Evolutionary conservation across 2,797 vertebrate genomes (phyloP), one percentile per base, ranked within the genome.

Genomic region (Adrianichthys oophorus): DNA sequence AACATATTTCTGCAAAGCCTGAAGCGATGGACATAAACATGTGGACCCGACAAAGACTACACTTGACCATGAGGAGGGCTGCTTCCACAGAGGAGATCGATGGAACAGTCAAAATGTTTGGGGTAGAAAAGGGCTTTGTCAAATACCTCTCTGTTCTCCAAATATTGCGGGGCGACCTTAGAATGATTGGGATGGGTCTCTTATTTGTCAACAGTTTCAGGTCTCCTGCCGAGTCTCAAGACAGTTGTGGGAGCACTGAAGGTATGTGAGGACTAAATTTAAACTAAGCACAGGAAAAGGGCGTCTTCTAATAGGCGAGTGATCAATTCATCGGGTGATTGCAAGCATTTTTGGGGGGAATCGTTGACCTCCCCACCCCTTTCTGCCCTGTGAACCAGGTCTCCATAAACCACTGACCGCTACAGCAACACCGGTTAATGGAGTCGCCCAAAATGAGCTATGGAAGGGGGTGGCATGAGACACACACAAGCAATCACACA

Each of bases 401-500:
- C 56, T 47, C 75, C 78, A 87, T 90, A 88, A 90, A 91, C 82
- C 74, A 61, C 88, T 83, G 87, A 88, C 89, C 70, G 1, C 76
- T 46, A 64, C 53, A 18, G 15, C 65, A 54, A 1, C 18, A 21
- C 59, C 76, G 73, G 55, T 79, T 84, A 83, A 85, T 83, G 82
- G 81, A 84, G 80, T 80, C 64, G 54, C 74, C 52, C 51, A 62
- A 57, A 45, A 58, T 70, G 78, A 76, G 73, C 77, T 75, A 58
- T 37, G 51, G 64, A 55, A 7, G 1, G 17, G 56, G 48, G 49
- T 42, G 68, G 26, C 29, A 58, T 62, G 52, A 49, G 63, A 49
- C 46, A 17, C 53, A 60, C 68, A 68, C 50, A 68, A 32, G 75
- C 16, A 72, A 44, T 70, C 29, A 42, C 17, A 21, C 57, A 70